A percentile compares a stretch with the other conserved stretches of the same genome.
Conservation (phyloP, 2,797 vertebrate genomes). For the Pagetopsis macropterus region DNA sequence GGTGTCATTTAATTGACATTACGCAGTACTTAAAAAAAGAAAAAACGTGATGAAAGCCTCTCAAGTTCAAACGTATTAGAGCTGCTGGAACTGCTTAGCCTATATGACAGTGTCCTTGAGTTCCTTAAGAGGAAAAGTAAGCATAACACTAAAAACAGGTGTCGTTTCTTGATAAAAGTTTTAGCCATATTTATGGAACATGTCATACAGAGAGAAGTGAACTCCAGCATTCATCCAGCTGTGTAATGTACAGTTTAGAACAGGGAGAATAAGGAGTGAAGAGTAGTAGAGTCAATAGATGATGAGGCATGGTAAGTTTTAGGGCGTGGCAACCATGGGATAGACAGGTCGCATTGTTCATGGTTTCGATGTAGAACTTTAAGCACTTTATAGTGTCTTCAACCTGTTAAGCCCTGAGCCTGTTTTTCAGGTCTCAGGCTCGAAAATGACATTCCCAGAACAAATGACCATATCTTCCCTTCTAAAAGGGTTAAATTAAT, state of each 20-base stretch:
- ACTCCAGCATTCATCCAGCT: not conserved
- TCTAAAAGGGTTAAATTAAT: no score
- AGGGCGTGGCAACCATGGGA: no score
- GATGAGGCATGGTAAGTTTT: no score
- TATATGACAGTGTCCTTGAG: constrained; percentile 6
- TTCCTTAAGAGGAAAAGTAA: not conserved
- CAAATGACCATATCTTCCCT: no score
- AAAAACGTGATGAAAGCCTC: constrained; percentile 6
- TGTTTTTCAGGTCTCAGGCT: no score
- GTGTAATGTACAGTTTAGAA: not conserved
- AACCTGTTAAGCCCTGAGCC: no score
- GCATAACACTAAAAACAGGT: not conserved
- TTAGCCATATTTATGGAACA: not conserved
- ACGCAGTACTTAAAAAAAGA: not conserved
- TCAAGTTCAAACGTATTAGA: constrained; percentile 9
- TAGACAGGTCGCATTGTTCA: no score
- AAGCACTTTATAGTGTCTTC: no score
- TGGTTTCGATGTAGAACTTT: no score
- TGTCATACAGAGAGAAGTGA: not conserved
- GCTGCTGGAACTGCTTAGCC: not conserved
- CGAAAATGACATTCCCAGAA: no score
- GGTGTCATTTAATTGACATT: not conserved
- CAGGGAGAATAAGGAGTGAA: not conserved
- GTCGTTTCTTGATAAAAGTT: not conserved
- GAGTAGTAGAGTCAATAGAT: no score